Evolutionary conservation across 2,888 invertebrate genomes (phyloP).

Genomic region (Oasisia sp.): DNA sequence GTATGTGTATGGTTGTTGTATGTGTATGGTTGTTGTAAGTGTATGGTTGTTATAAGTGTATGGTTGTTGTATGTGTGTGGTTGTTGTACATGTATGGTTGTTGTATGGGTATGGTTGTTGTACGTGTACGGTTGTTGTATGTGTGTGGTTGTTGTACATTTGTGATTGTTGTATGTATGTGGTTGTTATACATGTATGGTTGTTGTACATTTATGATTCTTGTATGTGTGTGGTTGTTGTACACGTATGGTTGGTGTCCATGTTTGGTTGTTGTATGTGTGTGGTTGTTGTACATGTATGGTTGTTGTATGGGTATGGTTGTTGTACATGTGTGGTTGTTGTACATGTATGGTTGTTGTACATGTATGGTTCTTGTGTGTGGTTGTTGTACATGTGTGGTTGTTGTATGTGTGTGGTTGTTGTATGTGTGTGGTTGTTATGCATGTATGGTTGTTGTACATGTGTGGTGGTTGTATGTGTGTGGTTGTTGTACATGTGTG

Average conservation of each 20-base stretch:
- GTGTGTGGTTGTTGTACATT: too few species aligned
- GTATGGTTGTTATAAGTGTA: background rate
- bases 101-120: background rate
- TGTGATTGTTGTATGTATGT: background rate
- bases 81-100: background rate
- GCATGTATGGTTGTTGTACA: background rate
- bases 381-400: background rate
- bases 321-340: background rate
- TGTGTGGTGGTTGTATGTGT: background rate
- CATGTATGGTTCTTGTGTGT: background rate
- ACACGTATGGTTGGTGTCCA: background rate
- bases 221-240: background rate
- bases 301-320: background rate
- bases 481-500: background rate
- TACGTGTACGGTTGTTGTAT: slow-evolving; percentile 34
- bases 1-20: slow-evolving; percentile 4
- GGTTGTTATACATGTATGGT: background rate
- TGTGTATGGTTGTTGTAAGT: background rate
- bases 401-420: background rate
- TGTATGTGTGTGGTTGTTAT: slow-evolving; percentile 3
- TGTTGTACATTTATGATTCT: background rate
- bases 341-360: slow-evolving; percentile 36
- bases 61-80: background rate
- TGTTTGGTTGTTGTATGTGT: background rate
- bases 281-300: background rate